These are phyloP conservation scores for Hyles vespertilio DNA, from an alignment of 1,140 invertebrate genomes.

Conservation along the genomic window DNA sequence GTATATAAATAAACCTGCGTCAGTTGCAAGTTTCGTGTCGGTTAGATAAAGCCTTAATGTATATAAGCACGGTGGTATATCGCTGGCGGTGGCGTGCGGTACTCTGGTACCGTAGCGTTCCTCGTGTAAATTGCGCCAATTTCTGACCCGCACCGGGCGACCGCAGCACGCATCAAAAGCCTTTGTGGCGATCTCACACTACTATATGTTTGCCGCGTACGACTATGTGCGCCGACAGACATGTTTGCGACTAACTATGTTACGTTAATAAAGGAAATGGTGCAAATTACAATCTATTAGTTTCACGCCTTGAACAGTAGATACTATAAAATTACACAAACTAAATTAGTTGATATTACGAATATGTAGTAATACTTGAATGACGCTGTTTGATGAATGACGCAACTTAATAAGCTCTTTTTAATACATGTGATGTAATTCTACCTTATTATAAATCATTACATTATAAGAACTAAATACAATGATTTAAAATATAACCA, in stretches of 20 bases:
- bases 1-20: no score
- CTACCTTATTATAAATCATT: no score
- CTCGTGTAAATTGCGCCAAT: conserved; percentile 58
- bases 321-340: background rate
- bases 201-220: conserved; percentile 37
- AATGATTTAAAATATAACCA: no score
- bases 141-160: conserved; percentile 55
- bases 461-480: no score
- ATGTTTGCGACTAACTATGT: conserved; percentile 31
- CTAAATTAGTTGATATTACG: no score
- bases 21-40: no score
- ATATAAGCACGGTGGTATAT: background rate
- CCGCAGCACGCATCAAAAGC: conserved; percentile 63
- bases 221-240: conserved; percentile 33
- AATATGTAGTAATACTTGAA: no score
- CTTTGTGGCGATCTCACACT: conserved; percentile 45
- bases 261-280: conserved; percentile 22
- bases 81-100: conserved; percentile 25
- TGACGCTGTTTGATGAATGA: no score
- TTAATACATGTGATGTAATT: no score
- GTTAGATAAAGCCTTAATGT: no score
- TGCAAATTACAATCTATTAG: conserved; percentile 15
- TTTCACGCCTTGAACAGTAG: no score
- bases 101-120: conserved; percentile 23
- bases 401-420: no score